phyloP scores from a whole-genome alignment of 1,140 invertebrate genomes.

The Ceratosolen fusciceps region DNA sequence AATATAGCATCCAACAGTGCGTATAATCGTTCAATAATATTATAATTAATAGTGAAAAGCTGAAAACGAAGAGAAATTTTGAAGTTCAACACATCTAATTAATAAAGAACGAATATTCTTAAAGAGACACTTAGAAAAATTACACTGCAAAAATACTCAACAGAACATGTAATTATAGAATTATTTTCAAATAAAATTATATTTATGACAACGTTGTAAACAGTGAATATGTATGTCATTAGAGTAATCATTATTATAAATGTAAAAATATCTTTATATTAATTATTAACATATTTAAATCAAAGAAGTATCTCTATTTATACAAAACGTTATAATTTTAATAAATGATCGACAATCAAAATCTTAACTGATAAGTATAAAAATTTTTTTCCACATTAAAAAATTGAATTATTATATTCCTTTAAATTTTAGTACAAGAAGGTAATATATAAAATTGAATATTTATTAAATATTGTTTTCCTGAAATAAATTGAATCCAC shows the following conservation, averaged over 20 bases:
- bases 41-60: slow-evolving; percentile 8
- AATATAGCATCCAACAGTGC: slow-evolving; percentile 16
- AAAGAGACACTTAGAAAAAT: slow-evolving; percentile 20
- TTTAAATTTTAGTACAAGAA: no score
- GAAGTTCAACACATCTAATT: no score
- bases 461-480: not conserved
- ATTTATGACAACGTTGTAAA: slow-evolving; percentile 33
- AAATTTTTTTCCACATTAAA: not conserved
- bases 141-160: slow-evolving; percentile 16
- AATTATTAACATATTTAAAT: no score
- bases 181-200: slow-evolving; percentile 47
- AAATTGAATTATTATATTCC: no score
- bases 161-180: slow-evolving; percentile 39
- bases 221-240: not conserved
- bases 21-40: not conserved
- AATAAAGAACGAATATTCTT: not conserved
- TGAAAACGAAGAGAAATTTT: slow-evolving; percentile 4
- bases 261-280: not conserved
- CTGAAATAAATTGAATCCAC: no score
- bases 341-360: not conserved
- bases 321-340: not conserved
- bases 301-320: no score
- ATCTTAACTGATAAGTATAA: not conserved
- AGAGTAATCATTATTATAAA: not conserved
- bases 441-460: no score